Evolutionary conservation across 2,797 vertebrate genomes (phyloP), one percentile per base, ranked within the genome.

Genomic region (Apogon talboti): DNA sequence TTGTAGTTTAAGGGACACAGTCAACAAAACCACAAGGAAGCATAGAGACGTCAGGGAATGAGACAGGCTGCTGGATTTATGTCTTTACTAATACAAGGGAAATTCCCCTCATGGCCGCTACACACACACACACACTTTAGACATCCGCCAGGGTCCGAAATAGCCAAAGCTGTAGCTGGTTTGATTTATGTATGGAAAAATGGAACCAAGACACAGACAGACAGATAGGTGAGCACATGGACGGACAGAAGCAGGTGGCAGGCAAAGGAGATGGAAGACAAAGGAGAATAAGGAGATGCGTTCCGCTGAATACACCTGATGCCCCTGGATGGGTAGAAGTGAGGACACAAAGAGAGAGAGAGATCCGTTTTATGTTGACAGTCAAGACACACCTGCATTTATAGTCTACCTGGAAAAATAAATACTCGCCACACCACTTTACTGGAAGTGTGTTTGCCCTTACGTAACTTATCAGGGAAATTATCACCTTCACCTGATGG

Each of bases 181-280:
- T 83, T 83, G 72, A 84, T 91, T 92, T 92, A 87, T 57, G 1
- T 56, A 68, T 47, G 80, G 82, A 87, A 90, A 81, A 87, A 72
- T 45, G 35, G 60, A 65, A 73, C 73, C 69, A 38, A 61, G 79
- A 21, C n/a, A 79, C 74, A 53, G 79, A 71, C 45, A 42, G 58
- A 68, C 35, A 64, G 51, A 64, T 66, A 59, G 51, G 75, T 9
- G 3, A 1, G 13, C 40, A 47, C 11, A 2, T 6, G 47, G 64
- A 89, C 1, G 0, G 74, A 85, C 76, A 45, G 82, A 75, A 76
- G 74, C 91, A 90, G 91, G 82, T 92, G 91, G 30, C 43, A 7
- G 50, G 38, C 45, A 15, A 6, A 50, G 28, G 64, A 66, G 40
- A 65, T 28, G 7, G 43, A 57, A 12, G 64, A 37, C 12, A 21